Base-by-base conservation (phyloP, 2,888 invertebrate species). In the Iphiclides podalirius region DNA sequence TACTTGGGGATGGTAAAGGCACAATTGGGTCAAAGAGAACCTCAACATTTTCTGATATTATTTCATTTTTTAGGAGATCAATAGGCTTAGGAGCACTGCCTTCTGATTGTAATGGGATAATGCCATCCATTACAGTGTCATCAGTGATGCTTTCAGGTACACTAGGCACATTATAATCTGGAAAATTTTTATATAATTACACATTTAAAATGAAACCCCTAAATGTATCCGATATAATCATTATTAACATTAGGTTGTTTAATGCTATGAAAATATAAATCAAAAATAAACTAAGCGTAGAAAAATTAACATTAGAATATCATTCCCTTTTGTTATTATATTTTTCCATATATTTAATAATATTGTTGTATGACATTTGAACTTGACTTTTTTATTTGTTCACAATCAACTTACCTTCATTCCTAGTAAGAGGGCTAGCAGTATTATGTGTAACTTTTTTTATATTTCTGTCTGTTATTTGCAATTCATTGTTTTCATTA, bases 1-100 rank as follows among this genome's bases (percentile, higher is more conserved):
- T 94, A 53, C 84, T 87, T 0, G 91, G 91, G 1, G 90, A 89
- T 3, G 90, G 92, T 38, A 90, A 69, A 1, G 88, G 89, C 4
- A 89, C 76, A 40, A 89, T 89, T 0, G 89, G 89, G 49, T 89
- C 89, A 68, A 89, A 89, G 4, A 82, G 61, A 1, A 81, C 84
- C 66, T 85, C 80, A 15, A 81, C 85, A 70, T 81, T 78, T 54
- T 86, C 87, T 6, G 86, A 84, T 67, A 84, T 86, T 4, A 86
- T 81, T 47, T 85, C 83, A 71, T 73, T 84, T 44, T 85, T 87
- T 28, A 86, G 57, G 7, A 80, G 52, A 6, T 81, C 79, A 53
- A 83, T 68, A 4, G 84, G 82, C 54, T 85, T 83, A 0, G 78
- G 75, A 0, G 64, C 67, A 52, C 57, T 72, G 1, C 61, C 54